Evolutionary conservation across 2,888 invertebrate species (phyloP).

Genomic region (Boloria euphrosyne): DNA sequence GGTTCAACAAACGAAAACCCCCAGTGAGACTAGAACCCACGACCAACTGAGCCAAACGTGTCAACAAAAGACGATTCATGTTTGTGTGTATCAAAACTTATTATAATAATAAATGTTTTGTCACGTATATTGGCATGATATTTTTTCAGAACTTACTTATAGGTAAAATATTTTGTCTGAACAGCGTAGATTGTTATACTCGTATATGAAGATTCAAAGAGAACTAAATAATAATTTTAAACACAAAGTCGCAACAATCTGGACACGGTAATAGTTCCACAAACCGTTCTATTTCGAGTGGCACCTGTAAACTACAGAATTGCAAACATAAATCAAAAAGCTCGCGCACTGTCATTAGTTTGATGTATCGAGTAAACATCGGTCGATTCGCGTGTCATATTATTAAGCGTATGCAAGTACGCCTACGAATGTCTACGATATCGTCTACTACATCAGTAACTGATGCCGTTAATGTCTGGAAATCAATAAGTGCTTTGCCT

Average conservation of each 20-base stretch:
- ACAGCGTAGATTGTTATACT: too few species aligned
- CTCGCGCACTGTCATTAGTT: constrained; percentile 39
- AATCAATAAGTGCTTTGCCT: not conserved
- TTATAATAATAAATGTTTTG: too few species aligned
- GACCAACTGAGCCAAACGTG: too few species aligned
- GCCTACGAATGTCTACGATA: constrained; percentile 40
- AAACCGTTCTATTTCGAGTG: constrained; percentile 17
- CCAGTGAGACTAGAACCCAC: too few species aligned
- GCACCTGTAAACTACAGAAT: constrained; percentile 14
- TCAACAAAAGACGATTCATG: too few species aligned
- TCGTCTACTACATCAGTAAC: constrained; percentile 32
- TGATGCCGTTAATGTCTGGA: not conserved
- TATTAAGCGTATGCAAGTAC: constrained; percentile 25
- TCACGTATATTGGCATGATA: too few species aligned
- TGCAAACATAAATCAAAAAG: constrained; percentile 40
- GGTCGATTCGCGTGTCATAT: constrained; percentile 34
- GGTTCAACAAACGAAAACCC: too few species aligned
- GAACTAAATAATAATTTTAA: not conserved
- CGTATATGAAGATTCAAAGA: too few species aligned
- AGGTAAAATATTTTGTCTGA: too few species aligned
- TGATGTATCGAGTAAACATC: constrained; percentile 42
- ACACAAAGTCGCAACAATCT: not conserved
- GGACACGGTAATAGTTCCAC: constrained; percentile 7
- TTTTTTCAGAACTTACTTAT: too few species aligned
- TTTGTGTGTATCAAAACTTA: too few species aligned